Conservation (phyloP, 2,888 invertebrate species). For the Poecilus cupreus region DNA sequence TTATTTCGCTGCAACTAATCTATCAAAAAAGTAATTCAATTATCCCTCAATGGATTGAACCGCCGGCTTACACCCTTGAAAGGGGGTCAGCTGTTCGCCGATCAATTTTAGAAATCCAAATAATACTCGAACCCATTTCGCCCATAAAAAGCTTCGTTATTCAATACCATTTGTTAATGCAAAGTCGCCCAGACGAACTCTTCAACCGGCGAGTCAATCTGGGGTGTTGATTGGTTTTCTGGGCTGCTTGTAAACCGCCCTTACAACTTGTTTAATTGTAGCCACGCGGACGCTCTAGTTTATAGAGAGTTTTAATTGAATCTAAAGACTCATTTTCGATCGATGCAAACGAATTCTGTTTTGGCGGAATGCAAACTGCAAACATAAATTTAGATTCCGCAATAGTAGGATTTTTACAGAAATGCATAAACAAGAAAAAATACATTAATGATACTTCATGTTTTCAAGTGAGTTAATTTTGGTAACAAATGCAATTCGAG, state of each 20-base stretch:
- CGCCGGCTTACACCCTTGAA: neutral
- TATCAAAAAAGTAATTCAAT: constrained; percentile 45
- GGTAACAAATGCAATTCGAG: too few species aligned
- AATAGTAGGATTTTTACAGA: too few species aligned
- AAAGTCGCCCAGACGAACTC: neutral
- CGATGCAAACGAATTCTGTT: too few species aligned
- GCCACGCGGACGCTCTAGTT: neutral
- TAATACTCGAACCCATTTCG: constrained; percentile 32
- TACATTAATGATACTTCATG: too few species aligned
- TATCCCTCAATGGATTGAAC: constrained; percentile 26
- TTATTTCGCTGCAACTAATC: constrained; percentile 23
- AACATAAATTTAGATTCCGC: too few species aligned
- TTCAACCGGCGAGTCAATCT: neutral
- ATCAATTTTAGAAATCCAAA: constrained; percentile 52
- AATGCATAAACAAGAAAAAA: too few species aligned
- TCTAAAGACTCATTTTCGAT: constrained; percentile 24
- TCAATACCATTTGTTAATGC: constrained; percentile 51
- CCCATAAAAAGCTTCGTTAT: constrained; percentile 38
- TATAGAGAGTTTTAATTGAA: constrained; percentile 23
- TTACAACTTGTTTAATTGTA: constrained; percentile 22
- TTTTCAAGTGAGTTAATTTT: too few species aligned
- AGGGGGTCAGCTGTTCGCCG: constrained; percentile 12
- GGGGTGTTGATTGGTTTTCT: neutral
- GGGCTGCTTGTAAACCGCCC: constrained; percentile 2
- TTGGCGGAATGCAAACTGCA: too few species aligned